A percentile compares a stretch with the other conserved stretches of the same genome.
phyloP scores from a whole-genome alignment of 2,113 vertebrate species.

The Acrocephalus kingi region DNA sequence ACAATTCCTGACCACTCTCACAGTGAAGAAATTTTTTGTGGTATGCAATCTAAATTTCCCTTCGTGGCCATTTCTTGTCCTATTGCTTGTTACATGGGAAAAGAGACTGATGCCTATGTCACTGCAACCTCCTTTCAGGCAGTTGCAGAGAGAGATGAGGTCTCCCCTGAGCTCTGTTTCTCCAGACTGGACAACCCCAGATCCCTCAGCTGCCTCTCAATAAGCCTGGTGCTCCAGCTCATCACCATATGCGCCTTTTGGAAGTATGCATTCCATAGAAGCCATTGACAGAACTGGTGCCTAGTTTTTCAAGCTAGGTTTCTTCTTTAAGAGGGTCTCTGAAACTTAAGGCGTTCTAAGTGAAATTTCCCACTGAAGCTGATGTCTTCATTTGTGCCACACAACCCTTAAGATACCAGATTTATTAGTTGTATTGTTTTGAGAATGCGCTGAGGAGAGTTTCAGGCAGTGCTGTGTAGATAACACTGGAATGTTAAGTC shows the following conservation, averaged over 20 bases:
- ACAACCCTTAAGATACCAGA: neutral
- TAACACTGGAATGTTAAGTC: neutral
- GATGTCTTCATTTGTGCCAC: neutral
- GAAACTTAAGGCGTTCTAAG: neutral
- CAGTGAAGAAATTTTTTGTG: neutral
- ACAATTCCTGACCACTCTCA: neutral
- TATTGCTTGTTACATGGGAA: neutral
- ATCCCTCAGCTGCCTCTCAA: neutral
- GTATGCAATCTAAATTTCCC: neutral
- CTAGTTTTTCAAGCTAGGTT: neutral
- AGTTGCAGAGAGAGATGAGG: neutral
- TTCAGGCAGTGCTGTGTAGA: neutral
- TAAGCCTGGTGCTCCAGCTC: neutral
- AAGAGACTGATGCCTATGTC: neutral
- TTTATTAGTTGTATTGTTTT: neutral
- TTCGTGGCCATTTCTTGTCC: neutral
- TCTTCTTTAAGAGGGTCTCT: neutral
- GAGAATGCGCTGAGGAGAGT: neutral
- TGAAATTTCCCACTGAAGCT: neutral
- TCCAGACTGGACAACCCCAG: neutral
- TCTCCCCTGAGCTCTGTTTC: neutral
- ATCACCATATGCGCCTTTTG: neutral
- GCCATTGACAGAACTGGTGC: neutral
- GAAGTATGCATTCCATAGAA: neutral
- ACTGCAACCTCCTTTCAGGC: neutral